Percentiles rank a stretch among this genome's conserved stretches.
phyloP scores from a whole-genome alignment of 2,797 vertebrate genomes.

The Dromococcyx pavoninus region DNA sequence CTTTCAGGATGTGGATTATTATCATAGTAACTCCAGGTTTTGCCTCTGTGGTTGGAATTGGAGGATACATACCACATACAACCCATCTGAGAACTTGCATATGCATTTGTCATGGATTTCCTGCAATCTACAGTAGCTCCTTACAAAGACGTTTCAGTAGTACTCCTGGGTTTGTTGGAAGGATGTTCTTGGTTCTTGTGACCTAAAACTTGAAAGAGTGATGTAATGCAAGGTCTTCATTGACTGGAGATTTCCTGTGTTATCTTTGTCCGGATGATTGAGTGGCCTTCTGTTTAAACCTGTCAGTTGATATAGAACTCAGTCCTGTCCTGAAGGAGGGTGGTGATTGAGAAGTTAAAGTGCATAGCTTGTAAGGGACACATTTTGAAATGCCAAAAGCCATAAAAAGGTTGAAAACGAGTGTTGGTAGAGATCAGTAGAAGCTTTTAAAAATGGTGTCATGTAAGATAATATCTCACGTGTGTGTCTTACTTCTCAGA shows the following conservation, averaged over 20 bases:
- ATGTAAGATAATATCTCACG: background rate
- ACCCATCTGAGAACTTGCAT: background rate
- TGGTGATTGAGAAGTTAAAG: background rate
- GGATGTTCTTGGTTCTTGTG: background rate
- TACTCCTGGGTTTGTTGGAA: background rate
- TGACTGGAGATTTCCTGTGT: background rate
- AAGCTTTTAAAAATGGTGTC: background rate
- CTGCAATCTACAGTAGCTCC: background rate
- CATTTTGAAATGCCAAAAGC: background rate
- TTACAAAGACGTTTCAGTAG: background rate
- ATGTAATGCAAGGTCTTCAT: background rate
- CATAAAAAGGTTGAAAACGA: background rate
- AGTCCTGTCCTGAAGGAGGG: background rate
- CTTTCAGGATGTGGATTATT: background rate
- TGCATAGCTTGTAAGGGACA: background rate
- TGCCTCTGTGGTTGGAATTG: background rate
- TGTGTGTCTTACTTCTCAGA: background rate
- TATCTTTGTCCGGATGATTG: background rate
- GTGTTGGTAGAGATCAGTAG: background rate
- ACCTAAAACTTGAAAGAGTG: background rate
- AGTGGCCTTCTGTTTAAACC: background rate
- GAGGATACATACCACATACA: background rate
- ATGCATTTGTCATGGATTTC: background rate
- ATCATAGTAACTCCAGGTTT: background rate
- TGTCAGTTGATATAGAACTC: too few relatives aligned